phyloP scores from a whole-genome alignment of 1,140 invertebrate species.

The Drosophila teissieri region DNA sequence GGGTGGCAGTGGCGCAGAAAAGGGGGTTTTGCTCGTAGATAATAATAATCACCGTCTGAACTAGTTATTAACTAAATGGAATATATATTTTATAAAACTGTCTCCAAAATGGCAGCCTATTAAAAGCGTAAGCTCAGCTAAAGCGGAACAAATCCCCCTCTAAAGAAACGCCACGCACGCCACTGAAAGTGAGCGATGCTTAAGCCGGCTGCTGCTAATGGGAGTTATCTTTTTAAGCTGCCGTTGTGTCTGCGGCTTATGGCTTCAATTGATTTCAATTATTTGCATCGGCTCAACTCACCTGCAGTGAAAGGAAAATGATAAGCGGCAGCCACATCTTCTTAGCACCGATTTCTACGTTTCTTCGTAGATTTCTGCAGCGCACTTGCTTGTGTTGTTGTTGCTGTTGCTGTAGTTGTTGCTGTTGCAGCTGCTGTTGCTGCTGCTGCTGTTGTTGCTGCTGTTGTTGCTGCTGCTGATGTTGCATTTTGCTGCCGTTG shows the following conservation, averaged over 20 bases:
- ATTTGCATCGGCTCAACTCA: slow-evolving; percentile 55
- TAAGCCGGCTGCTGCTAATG: slow-evolving; percentile 48
- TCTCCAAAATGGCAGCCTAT: no score
- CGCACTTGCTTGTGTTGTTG: slow-evolving; percentile 41
- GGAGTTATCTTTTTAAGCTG: slow-evolving; percentile 53
- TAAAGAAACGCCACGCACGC: not conserved
- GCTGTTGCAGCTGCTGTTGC: slow-evolving; percentile 30
- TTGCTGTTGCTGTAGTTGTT: slow-evolving; percentile 24
- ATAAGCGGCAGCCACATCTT: slow-evolving; percentile 81
- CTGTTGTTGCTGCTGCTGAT: slow-evolving; percentile 19
- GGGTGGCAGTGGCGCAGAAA: not conserved
- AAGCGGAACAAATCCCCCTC: not conserved
- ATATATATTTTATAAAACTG: no score
- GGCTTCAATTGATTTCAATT: slow-evolving; percentile 61
- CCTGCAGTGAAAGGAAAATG: slow-evolving; percentile 84
- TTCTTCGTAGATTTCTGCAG: slow-evolving; percentile 59
- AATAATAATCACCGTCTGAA: not conserved
- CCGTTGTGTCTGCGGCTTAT: slow-evolving; percentile 38
- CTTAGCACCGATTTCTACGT: slow-evolving; percentile 63
- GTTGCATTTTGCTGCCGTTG: slow-evolving; percentile 35
- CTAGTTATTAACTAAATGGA: no score
- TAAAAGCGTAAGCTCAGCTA: no score
- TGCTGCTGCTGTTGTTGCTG: slow-evolving; percentile 31
- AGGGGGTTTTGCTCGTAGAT: not conserved
- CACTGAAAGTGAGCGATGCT: slow-evolving; percentile 3